phyloP scores from a whole-genome alignment of 2,113 vertebrate genomes.

The Gobio gobio region DNA sequence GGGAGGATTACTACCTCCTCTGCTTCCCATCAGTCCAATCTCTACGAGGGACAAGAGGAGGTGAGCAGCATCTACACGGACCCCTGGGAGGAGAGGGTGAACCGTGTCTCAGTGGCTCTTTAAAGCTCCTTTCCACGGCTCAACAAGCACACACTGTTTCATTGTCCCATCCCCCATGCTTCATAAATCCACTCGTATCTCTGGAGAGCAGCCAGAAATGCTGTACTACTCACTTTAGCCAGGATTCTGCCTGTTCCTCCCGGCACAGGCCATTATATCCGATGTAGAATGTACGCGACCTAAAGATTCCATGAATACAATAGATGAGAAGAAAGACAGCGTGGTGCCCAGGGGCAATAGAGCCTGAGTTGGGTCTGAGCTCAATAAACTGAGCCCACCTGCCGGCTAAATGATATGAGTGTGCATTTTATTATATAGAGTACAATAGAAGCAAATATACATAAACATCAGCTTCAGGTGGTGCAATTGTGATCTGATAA shows the following conservation, averaged over 20 bases:
- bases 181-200: slow-evolving; percentile 61
- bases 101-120: slow-evolving; percentile 50
- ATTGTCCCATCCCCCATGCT: slow-evolving; percentile 41
- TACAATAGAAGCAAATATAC: background rate
- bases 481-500: background rate
- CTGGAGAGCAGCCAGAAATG: slow-evolving; percentile 57
- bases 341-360: background rate
- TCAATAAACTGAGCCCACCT: slow-evolving; percentile 41
- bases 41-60: background rate
- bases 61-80: background rate
- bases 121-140: slow-evolving; percentile 55
- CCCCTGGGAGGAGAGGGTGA: slow-evolving; percentile 17
- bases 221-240: slow-evolving; percentile 18
- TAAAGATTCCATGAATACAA: slow-evolving; percentile 34
- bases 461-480: background rate
- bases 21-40: slow-evolving; percentile 23
- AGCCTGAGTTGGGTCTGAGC: background rate
- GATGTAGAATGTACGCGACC: slow-evolving; percentile 21
- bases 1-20: slow-evolving; percentile 45
- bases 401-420: slow-evolving; percentile 58
- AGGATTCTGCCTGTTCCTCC: slow-evolving; percentile 33
- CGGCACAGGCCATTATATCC: slow-evolving; percentile 26
- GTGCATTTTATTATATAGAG: slow-evolving; percentile 37
- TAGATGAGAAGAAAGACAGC: background rate
- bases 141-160: slow-evolving; percentile 43